A percentile compares a stretch with the other conserved stretches of the same genome.
phyloP scores from a whole-genome alignment of 2,797 vertebrate genomes.

The Enteromius unitaeniatus region DNA sequence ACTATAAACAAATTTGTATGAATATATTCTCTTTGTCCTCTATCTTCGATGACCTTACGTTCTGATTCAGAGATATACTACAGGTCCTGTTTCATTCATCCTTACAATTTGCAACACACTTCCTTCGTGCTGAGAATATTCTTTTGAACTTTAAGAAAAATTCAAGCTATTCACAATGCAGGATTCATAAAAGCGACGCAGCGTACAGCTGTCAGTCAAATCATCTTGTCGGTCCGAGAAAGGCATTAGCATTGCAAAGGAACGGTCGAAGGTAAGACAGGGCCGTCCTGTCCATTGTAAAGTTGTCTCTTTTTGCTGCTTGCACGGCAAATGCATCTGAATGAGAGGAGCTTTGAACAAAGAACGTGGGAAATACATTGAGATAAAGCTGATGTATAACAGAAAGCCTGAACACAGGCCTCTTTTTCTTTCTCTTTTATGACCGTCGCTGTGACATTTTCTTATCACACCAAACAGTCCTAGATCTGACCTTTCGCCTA shows the following conservation, averaged over 20 bases:
- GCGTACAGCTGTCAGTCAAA: constrained; percentile 62
- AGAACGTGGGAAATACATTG: constrained; percentile 56
- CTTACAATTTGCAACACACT: constrained; percentile 48
- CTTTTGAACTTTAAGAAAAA: constrained; percentile 49
- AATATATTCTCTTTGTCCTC: constrained; percentile 2
- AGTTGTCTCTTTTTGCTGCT: constrained; percentile 58
- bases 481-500: constrained; percentile 78
- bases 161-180: constrained; percentile 66
- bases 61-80: constrained; percentile 29
- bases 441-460: constrained; percentile 75
- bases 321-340: constrained; percentile 43
- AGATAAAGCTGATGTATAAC: constrained; percentile 77
- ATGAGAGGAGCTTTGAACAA: constrained; percentile 64
- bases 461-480: constrained; percentile 77
- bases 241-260: constrained; percentile 75
- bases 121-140: constrained; percentile 42
- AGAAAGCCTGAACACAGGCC: constrained; percentile 69
- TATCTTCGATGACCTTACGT: constrained; percentile 25
- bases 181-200: constrained; percentile 49
- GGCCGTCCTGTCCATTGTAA: constrained; percentile 70
- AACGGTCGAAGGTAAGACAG: constrained; percentile 39
- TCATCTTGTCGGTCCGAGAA: constrained; percentile 64
- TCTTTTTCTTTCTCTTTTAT: constrained; percentile 56
- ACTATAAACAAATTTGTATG: not conserved
- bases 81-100: constrained; percentile 35